These are phyloP conservation scores for Knipowitschia caucasica DNA, from an alignment of 2,797 vertebrate species.

Conservation along the genomic window DNA sequence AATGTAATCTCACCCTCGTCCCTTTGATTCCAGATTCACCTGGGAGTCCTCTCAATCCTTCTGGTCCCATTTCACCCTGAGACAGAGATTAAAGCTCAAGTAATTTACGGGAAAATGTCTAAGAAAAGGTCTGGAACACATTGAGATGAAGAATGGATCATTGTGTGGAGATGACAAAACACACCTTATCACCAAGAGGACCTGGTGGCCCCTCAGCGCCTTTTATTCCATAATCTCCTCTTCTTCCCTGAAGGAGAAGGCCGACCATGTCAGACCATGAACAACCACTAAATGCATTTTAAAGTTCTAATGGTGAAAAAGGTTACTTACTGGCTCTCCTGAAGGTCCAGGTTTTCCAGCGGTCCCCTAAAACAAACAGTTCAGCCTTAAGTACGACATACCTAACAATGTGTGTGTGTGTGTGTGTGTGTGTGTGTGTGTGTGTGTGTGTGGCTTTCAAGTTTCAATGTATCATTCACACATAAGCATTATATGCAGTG, in stretches of 20 bases:
- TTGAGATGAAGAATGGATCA: neutral
- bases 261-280: neutral
- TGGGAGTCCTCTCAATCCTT: slow-evolving; percentile 70
- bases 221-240: slow-evolving; percentile 88
- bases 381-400: slow-evolving; percentile 17
- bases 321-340: slow-evolving; percentile 82
- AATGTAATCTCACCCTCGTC: slow-evolving; percentile 59
- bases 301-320: neutral
- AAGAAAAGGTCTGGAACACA: neutral
- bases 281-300: neutral
- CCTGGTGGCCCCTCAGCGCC: slow-evolving; percentile 79
- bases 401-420: neutral
- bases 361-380: slow-evolving; percentile 59
- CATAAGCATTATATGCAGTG: too few relatives aligned
- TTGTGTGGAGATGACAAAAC: neutral
- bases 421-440: neutral
- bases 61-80: slow-evolving; percentile 77
- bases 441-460: neutral
- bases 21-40: slow-evolving; percentile 75
- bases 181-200: slow-evolving; percentile 83
- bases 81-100: slow-evolving; percentile 27
- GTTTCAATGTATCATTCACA: too few relatives aligned
- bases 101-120: neutral
- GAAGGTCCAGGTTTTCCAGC: slow-evolving; percentile 73
- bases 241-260: slow-evolving; percentile 81